Conservation (phyloP, 53 echinoderm and acorn worm genomes). For the Echinarachnius parma region DNA sequence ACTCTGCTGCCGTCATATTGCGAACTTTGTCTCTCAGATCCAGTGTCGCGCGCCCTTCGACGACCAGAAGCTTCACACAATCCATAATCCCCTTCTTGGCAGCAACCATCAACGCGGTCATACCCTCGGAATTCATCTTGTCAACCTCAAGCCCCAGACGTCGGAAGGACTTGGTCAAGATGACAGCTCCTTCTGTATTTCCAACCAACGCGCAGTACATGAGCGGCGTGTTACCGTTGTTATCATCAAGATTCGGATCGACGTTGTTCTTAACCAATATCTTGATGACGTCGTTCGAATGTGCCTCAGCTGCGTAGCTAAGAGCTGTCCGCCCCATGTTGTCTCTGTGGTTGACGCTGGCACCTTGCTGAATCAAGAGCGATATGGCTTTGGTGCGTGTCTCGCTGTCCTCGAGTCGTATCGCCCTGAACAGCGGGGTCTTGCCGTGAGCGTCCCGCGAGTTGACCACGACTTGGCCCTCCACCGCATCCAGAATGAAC, state of each 20-base stretch:
- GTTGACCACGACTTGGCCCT: conserved; percentile 73
- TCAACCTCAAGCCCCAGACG: conserved; percentile 85
- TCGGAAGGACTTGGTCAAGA: conserved; percentile 73
- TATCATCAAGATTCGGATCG: conserved; percentile 82
- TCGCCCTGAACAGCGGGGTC: conserved; percentile 83
- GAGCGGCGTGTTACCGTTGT: conserved; percentile 86
- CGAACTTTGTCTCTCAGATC: conserved; percentile 60
- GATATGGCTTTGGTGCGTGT: conserved; percentile 48
- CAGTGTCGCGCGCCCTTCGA: conserved; percentile 81
- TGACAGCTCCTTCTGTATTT: conserved; percentile 64
- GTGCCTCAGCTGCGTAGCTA: conserved; percentile 84
- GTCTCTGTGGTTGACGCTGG: conserved; percentile 73
- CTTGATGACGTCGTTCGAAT: conserved; percentile 67
- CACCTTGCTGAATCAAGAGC: conserved; percentile 66
- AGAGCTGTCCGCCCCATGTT: conserved; percentile 84
- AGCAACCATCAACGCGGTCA: conserved; percentile 79
- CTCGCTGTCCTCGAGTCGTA: conserved; percentile 49
- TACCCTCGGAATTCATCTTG: conserved; percentile 76
- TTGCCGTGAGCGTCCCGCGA: conserved; percentile 81
- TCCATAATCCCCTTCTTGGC: conserved; percentile 60
- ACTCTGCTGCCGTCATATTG: conserved; percentile 83
- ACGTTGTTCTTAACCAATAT: conserved; percentile 83
- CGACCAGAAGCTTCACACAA: conserved; percentile 69
- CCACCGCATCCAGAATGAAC: conserved; percentile 93
- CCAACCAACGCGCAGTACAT: conserved; percentile 76